These are phyloP conservation scores for Kryptolebias ocellatus DNA, from an alignment of 2,797 vertebrate species.

Conservation along the genomic window DNA sequence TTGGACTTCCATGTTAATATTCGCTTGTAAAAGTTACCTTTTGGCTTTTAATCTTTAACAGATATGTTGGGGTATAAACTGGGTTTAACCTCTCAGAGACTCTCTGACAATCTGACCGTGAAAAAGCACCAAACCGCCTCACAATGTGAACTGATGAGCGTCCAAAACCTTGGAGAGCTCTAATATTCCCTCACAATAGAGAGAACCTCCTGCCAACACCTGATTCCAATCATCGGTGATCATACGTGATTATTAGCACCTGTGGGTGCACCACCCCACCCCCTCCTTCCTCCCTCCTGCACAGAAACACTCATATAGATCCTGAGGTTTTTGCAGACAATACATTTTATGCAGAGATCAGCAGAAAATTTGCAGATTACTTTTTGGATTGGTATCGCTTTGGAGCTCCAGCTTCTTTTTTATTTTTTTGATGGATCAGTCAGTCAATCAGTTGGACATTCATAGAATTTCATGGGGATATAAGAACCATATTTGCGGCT, in stretches of 20 bases:
- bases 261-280: constrained; percentile 42
- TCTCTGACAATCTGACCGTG: constrained; percentile 30
- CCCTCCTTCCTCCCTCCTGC: constrained; percentile 2
- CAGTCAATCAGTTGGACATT: constrained; percentile 35
- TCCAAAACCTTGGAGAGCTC: constrained; percentile 52
- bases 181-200: constrained; percentile 63
- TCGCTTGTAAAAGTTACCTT: background rate
- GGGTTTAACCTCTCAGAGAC: constrained; percentile 20
- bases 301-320: constrained; percentile 17
- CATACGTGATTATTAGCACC: constrained; percentile 78
- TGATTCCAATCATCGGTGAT: constrained; percentile 76
- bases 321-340: constrained; percentile 30
- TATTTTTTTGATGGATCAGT: constrained; percentile 35
- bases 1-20: background rate
- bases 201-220: constrained; percentile 65
- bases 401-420: constrained; percentile 17
- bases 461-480: constrained; percentile 24
- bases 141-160: constrained; percentile 50
- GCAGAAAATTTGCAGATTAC: constrained; percentile 42
- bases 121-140: constrained; percentile 61
- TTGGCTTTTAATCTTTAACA: background rate
- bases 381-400: constrained; percentile 11
- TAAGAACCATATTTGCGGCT: constrained; percentile 34
- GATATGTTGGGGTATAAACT: constrained; percentile 19
- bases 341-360: constrained; percentile 45